Conservation (phyloP, 2,113 vertebrate species). For the Vimba vimba region DNA sequence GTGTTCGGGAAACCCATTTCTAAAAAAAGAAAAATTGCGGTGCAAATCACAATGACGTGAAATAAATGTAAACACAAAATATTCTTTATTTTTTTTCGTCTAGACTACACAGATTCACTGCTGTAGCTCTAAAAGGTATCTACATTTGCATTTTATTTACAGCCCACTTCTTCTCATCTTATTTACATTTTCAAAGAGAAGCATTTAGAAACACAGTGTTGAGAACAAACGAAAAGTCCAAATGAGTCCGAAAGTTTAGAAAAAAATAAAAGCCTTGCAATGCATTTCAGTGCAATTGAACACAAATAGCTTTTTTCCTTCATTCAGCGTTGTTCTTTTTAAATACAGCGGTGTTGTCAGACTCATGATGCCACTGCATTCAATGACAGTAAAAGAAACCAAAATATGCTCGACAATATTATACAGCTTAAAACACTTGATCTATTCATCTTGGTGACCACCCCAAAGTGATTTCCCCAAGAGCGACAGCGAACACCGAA, state of each 20-base stretch:
- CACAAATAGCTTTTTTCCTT: slow-evolving; percentile 75
- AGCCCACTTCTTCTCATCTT: slow-evolving; percentile 82
- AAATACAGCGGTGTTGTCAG: slow-evolving; percentile 54
- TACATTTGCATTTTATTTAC: slow-evolving; percentile 98
- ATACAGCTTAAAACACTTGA: slow-evolving; percentile 67
- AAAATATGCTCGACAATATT: slow-evolving; percentile 63
- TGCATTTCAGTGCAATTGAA: slow-evolving; percentile 73
- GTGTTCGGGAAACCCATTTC: background rate
- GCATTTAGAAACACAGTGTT: slow-evolving; percentile 84
- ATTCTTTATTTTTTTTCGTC: slow-evolving; percentile 88
- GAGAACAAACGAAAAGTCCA: slow-evolving; percentile 73
- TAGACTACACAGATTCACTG: slow-evolving; percentile 94
- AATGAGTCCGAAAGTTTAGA: slow-evolving; percentile 72
- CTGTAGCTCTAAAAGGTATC: slow-evolving; percentile 95
- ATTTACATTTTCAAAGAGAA: slow-evolving; percentile 95
- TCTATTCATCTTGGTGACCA: slow-evolving; percentile 36
- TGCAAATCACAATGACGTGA: slow-evolving; percentile 52
- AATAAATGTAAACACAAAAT: slow-evolving; percentile 94
- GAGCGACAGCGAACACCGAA: slow-evolving; percentile 18
- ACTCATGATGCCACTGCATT: slow-evolving; percentile 66
- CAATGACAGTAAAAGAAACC: slow-evolving; percentile 61
- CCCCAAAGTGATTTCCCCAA: slow-evolving; percentile 18
- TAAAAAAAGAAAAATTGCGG: background rate
- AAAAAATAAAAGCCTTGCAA: slow-evolving; percentile 71
- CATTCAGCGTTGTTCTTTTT: slow-evolving; percentile 68